phyloP scores from a whole-genome alignment of 1,140 invertebrate species.

The Lepidurus packardi region DNA sequence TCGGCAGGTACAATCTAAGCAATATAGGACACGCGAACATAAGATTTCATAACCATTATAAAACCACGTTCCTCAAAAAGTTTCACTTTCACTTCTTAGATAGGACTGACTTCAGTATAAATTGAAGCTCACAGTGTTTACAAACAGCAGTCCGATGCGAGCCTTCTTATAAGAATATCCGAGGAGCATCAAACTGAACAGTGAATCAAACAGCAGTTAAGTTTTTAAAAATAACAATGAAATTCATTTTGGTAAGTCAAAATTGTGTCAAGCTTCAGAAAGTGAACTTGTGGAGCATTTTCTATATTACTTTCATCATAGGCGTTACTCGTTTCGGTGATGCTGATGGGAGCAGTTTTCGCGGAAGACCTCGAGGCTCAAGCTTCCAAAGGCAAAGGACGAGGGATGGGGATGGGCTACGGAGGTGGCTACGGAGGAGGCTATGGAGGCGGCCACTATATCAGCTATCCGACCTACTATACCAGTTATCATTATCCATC shows the following conservation, averaged over 20 bases:
- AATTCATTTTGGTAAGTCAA: neutral
- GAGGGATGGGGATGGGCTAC: neutral
- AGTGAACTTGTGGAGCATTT: neutral
- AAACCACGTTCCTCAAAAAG: neutral
- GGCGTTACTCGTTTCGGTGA: neutral
- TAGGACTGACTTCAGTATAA: neutral
- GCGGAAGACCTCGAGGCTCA: neutral
- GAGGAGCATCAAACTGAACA: no score
- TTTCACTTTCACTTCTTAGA: neutral
- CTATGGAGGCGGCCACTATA: neutral
- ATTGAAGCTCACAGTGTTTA: neutral
- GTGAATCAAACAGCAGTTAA: neutral
- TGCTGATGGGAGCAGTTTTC: neutral
- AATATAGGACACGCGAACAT: slow-evolving; percentile 7
- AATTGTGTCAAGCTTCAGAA: neutral
- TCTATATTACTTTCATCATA: neutral
- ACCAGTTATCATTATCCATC: neutral
- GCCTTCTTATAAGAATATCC: no score
- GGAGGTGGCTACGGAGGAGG: neutral
- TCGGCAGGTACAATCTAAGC: no score
- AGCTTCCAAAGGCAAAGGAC: neutral
- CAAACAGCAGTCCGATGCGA: neutral
- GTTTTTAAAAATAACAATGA: neutral
- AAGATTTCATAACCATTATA: neutral
- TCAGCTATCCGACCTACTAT: slow-evolving; percentile 8